These are phyloP conservation scores for Limenitis camilla DNA, from an alignment of 2,888 invertebrate genomes.

Conservation along the genomic window DNA sequence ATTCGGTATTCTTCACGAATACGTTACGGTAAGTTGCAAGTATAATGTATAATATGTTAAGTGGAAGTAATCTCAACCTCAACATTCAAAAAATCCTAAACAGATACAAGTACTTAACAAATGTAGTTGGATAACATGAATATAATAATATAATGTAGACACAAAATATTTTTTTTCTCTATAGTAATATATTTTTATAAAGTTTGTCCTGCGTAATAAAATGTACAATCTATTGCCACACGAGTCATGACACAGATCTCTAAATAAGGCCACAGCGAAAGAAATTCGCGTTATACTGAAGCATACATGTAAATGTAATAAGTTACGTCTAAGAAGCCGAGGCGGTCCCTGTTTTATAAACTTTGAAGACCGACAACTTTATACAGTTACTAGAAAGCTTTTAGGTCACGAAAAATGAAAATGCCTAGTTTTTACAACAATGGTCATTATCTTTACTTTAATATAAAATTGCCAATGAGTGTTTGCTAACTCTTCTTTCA, in stretches of 20 bases:
- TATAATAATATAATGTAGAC: neutral
- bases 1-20: no score
- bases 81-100: no score
- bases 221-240: neutral
- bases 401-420: conserved; percentile 48
- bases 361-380: conserved; percentile 30
- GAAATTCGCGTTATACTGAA: conserved; percentile 49
- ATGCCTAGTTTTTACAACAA: conserved; percentile 12
- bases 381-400: conserved; percentile 43
- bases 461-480: conserved; percentile 3
- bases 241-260: neutral
- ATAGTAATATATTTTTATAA: no score
- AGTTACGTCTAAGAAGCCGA: conserved; percentile 21
- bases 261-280: conserved; percentile 29
- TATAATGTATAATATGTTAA: no score
- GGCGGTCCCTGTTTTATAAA: conserved; percentile 41
- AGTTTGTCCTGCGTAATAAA: neutral
- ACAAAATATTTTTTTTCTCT: neutral
- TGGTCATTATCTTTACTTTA: conserved; percentile 17
- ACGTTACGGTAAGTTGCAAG: no score
- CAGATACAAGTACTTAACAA: no score
- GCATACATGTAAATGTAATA: conserved; percentile 24
- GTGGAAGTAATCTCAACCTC: no score
- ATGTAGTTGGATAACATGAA: neutral
- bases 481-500: no score